Evolutionary conservation across 2,888 invertebrate species (phyloP).

Genomic region (Ommatoiulus sabulosus): DNA sequence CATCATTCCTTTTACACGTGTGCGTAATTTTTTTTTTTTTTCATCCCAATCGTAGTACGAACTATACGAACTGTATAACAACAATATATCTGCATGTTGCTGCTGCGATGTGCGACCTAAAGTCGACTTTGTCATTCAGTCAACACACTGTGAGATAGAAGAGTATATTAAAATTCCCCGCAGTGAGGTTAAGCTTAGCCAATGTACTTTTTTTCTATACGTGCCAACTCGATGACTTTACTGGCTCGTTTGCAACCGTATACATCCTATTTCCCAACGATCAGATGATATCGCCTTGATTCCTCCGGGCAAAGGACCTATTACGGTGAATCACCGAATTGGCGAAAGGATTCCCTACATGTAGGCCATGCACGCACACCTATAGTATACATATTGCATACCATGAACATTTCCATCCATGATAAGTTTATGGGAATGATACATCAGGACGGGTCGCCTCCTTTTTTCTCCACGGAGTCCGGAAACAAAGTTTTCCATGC

Average conservation of each 20-base stretch:
- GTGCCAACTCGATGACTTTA: not conserved
- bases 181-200: slow-evolving; percentile 20
- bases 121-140: slow-evolving; percentile 3
- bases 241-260: not conserved
- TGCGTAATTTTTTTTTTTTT: no score
- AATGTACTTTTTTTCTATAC: not conserved
- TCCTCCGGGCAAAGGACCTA: not conserved
- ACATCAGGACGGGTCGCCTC: no score
- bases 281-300: not conserved
- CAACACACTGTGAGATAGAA: not conserved
- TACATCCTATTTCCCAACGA: not conserved
- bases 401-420: not conserved
- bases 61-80: no score
- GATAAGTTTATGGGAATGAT: not conserved
- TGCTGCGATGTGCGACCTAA: not conserved
- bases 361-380: no score
- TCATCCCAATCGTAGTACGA: not conserved
- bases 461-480: no score
- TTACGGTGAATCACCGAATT: not conserved
- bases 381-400: no score
- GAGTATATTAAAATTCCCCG: slow-evolving; percentile 47
- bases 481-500: no score
- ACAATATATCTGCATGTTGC: not conserved
- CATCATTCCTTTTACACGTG: no score
- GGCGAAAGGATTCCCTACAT: not conserved